Evolutionary conservation across 1,140 invertebrate genomes (phyloP), one percentile per base, ranked within the genome.

Genomic region (Meteorus sp.): DNA sequence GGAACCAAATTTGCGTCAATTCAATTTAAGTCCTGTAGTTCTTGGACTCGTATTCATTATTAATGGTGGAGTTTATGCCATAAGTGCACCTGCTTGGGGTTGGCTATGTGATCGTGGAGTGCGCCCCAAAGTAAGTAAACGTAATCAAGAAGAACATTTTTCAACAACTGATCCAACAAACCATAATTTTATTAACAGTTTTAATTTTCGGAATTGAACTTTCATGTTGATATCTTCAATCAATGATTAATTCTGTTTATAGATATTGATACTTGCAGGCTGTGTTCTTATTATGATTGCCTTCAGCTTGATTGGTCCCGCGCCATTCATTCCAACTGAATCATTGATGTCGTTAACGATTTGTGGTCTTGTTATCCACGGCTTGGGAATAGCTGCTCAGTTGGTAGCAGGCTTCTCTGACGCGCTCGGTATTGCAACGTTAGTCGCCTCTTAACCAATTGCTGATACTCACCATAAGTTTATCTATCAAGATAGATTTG

Each of bases 1-100:
- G 3, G 91, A 93, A 67, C 91, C 91, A 1, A 91, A 93, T 82
- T 72, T 94, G 8, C 72, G 90, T 62, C 85, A 87, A 75, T 89
- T 94, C 67, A 70, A 85, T 8, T 78, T 94, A 47, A 86, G 66
- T 13, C 90, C 91, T 0, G 83, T 92, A 4, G 70, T 91, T 6
- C 78, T 94, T 25, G 93, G 93, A 0, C 71, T 93, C 9, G 89
- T 94, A 85, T 95, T 95, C 73, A 85, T 95, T 11, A 88, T 95
- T 39, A 93, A 92, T 68, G 93, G 93, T 2, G 92, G 88, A 1
- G 85, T 88, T 9, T 95, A 95, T 74, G 92, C 91, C 1, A 37
- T 91, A 0, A 89, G 89, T 0, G 90, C 92, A 0, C 92, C 93
- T 0, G 76, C 81, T 9, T 94, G 89, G 87, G 92, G 93, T 22